Evolutionary conservation across 2,797 vertebrate genomes (phyloP).

Genomic region (Hippoglossus hippoglossus): DNA sequence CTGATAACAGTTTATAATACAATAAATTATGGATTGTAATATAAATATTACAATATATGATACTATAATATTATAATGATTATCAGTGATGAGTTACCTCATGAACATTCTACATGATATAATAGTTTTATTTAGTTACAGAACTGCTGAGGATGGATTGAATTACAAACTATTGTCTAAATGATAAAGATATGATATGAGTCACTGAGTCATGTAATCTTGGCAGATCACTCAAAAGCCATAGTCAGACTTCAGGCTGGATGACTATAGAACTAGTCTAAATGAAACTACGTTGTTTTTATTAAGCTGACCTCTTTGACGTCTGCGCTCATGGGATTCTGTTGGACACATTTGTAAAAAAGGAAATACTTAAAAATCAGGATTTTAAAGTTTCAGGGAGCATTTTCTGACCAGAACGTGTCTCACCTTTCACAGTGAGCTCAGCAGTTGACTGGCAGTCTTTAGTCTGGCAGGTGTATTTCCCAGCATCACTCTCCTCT

Average conservation of each 20-base stretch:
- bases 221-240: neutral
- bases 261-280: neutral
- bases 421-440: conserved; percentile 88
- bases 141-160: too few relatives aligned
- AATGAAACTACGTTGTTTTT: conserved; percentile 27
- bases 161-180: neutral
- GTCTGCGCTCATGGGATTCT: conserved; percentile 64
- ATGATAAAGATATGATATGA: conserved; percentile 7
- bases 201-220: conserved; percentile 29
- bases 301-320: conserved; percentile 70
- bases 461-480: conserved; percentile 90
- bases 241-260: conserved; percentile 3
- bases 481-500: conserved; percentile 89
- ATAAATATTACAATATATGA: conserved; percentile 32
- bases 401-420: neutral
- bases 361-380: neutral
- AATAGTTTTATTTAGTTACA: too few relatives aligned
- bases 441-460: conserved; percentile 86
- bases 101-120: neutral
- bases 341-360: conserved; percentile 54
- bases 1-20: neutral
- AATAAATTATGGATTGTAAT: conserved; percentile 30
- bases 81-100: conserved; percentile 2
- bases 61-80: conserved; percentile 7
- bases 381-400: neutral